Base-by-base conservation (phyloP, 2,888 invertebrate species). In the Scaptomyza cyrtandrae region DNA sequence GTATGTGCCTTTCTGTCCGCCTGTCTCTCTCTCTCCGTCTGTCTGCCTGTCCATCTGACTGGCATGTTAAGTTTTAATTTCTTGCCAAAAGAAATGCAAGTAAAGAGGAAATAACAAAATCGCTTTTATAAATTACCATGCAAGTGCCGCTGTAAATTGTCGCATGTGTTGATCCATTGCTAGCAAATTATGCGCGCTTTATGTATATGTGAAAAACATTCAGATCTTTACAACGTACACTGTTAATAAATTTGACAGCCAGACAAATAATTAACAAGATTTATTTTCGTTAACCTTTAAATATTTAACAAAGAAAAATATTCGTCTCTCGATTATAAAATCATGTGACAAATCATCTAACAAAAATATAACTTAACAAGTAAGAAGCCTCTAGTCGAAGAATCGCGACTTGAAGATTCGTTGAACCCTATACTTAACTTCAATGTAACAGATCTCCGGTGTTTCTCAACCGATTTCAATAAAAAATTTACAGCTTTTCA, bases 81-180 rank as follows among this genome's bases (percentile, higher is more conserved):
- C 76, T 79, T 56, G 75, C 59, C n/a, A 35, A 57, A 64, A 50
- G 13, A 33, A 52, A 65, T 54, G 44, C 35, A 37, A n/a, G n/a
- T 6, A 46, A 11, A 57, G 44, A 49, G 27, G 55, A 68, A 59
- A 52, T 29, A 7, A 33, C 39, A 49, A 71, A 75, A 75, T 68
- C 58, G 66, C 56, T 66, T 86, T 84, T 78, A 87, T 89, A 86
- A 89, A 86, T 87, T 86, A 70, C 79, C 86, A 71, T 76, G 73
- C 85, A 69, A 87, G 85, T 82, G 85, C 71, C 62, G 71, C 82
- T 79, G 75, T 78, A 39, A 39, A 75, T 85, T 88, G 80, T 77
- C 82, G 70, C 83, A 85, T 80, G 78, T 86, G 80, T 86, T 80
- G 81, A 82, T 86, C 83, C 84, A 82, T 80, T 79, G 87, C 90